A percentile compares a stretch with the other conserved stretches of the same genome.
Conservation (phyloP, 2,797 vertebrate genomes). For the Valencia hispanica region DNA sequence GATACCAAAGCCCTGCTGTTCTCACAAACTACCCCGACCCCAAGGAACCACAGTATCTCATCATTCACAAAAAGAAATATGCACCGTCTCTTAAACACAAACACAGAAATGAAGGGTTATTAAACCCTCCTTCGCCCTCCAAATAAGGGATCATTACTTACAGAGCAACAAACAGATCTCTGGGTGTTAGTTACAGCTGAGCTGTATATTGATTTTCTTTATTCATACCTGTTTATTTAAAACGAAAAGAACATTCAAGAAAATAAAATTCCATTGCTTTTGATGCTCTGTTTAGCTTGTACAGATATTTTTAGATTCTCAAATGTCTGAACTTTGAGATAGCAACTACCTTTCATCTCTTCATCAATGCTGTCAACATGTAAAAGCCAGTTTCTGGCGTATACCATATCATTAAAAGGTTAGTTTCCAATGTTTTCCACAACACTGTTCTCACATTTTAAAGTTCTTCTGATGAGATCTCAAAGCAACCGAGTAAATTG, state of each 20-base stretch:
- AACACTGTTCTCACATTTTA: not conserved
- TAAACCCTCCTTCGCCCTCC: constrained; percentile 25
- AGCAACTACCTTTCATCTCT: not conserved
- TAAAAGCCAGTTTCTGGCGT: not conserved
- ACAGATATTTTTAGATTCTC: not conserved
- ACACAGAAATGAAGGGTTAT: constrained; percentile 12
- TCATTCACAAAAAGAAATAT: constrained; percentile 28
- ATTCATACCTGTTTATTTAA: not conserved
- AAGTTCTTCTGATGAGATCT: not conserved
- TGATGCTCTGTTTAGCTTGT: not conserved
- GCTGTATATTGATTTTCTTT: not conserved
- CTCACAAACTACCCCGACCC: constrained; percentile 24
- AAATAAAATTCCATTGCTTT: not conserved
- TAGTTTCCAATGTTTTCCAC: not conserved
- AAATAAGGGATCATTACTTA: constrained; percentile 31
- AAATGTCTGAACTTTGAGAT: not conserved
- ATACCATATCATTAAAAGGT: not conserved
- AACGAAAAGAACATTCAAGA: not conserved
- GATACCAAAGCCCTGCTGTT: constrained; percentile 55
- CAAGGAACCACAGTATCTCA: not conserved
- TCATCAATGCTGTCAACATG: not conserved
- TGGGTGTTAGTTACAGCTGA: not conserved
- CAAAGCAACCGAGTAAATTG: not conserved
- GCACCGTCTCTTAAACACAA: constrained; percentile 20
- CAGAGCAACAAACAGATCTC: constrained; percentile 13